Evolutionary conservation across 1,140 invertebrate genomes (phyloP).

Genomic region (Hirudo medicinalis): DNA sequence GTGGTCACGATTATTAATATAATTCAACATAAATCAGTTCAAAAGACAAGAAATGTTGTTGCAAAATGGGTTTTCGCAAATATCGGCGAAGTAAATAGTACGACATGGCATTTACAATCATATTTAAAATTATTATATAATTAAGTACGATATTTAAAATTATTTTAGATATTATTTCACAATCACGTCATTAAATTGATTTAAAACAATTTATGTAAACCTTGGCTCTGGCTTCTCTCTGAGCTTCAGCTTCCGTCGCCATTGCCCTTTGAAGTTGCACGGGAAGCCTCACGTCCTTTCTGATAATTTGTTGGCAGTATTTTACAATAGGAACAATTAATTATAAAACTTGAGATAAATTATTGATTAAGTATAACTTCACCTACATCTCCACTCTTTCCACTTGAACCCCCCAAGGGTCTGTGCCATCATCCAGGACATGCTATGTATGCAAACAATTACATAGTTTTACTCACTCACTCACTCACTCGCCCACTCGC

Average conservation of each 20-base stretch:
- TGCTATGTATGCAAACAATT: not conserved
- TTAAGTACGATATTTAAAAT: too few relatives aligned
- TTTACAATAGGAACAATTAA: not conserved
- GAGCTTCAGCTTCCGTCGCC: conserved; percentile 25
- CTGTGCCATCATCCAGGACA: conserved; percentile 65
- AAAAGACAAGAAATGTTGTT: too few relatives aligned
- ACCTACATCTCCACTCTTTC: conserved; percentile 67
- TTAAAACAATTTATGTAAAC: conserved; percentile 17
- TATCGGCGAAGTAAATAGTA: not conserved
- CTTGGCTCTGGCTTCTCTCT: conserved; percentile 33
- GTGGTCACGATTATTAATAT: too few relatives aligned
- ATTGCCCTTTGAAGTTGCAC: conserved; percentile 26
- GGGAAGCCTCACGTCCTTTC: conserved; percentile 26
- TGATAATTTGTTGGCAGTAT: conserved; percentile 10
- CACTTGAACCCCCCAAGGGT: conserved; percentile 85
- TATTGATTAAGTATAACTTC: too few relatives aligned
- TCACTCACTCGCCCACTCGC: not conserved
- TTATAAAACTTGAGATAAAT: not conserved
- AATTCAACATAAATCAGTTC: too few relatives aligned
- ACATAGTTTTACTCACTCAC: not conserved
- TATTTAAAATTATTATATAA: not conserved
- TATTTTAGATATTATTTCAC: not conserved
- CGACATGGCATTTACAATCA: not conserved
- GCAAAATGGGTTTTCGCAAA: not conserved
- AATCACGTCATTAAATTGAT: not conserved